Percentiles rank a stretch among this genome's conserved stretches.
phyloP scores from a whole-genome alignment of 30 jellyfish, hydroid and myxozoan genomes.

The Hydra vulgaris region DNA sequence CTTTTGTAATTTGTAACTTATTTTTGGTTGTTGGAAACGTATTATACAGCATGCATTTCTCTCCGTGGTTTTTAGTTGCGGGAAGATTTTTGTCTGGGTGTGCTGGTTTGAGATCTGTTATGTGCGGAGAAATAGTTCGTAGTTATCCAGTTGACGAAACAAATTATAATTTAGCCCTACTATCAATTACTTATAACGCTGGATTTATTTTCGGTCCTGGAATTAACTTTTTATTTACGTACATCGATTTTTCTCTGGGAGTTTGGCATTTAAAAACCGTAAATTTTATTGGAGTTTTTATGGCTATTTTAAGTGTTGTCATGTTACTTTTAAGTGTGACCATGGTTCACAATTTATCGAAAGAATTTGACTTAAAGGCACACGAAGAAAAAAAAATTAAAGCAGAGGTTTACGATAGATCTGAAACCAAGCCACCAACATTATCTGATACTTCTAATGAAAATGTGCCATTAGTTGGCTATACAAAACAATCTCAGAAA shows the following conservation, averaged over 20 bases:
- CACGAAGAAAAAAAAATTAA: neutral
- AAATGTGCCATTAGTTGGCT: no score
- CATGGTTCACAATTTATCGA: conserved; percentile 28
- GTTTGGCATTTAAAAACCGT: conserved; percentile 22
- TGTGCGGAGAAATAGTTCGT: conserved; percentile 24
- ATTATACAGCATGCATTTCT: conserved; percentile 27
- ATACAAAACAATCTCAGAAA: no score
- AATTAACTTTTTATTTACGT: conserved; percentile 8
- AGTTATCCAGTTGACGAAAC: conserved; percentile 12
- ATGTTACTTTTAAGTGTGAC: neutral
- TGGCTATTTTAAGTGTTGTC: conserved; percentile 20
- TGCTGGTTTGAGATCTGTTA: conserved; percentile 30
- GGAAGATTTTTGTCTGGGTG: conserved; percentile 47
- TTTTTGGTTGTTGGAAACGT: conserved; percentile 34
- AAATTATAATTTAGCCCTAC: conserved; percentile 10
- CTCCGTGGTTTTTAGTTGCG: conserved; percentile 27
- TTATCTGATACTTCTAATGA: no score
- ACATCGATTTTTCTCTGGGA: conserved; percentile 23
- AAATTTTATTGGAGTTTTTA: conserved; percentile 19
- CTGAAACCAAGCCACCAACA: no score
- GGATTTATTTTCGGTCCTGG: conserved; percentile 39
- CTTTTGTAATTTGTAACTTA: conserved; percentile 14
- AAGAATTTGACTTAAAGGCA: conserved; percentile 22
- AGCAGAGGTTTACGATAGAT: no score
- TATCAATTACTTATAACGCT: conserved; percentile 14